Evolutionary conservation across 2,888 invertebrate genomes (phyloP).

Genomic region (Dichetophora obliterata): DNA sequence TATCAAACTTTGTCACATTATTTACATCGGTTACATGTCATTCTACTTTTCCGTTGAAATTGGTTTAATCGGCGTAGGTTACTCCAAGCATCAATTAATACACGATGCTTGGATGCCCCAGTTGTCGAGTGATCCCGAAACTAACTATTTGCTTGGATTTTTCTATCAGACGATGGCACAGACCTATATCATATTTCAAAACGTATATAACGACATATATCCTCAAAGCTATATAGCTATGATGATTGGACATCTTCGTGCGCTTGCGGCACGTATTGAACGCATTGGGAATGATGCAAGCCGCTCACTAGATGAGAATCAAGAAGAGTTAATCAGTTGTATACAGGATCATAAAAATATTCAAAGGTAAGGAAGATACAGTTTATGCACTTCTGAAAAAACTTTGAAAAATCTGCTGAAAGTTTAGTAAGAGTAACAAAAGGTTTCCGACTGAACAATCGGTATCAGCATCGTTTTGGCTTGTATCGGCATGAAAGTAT

Average conservation of each 20-base stretch:
- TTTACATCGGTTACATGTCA: constrained; percentile 41
- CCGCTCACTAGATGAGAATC: constrained; percentile 41
- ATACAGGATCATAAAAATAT: constrained; percentile 52
- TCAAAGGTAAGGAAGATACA: constrained; percentile 46
- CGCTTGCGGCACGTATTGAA: constrained; percentile 48
- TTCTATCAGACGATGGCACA: constrained; percentile 43
- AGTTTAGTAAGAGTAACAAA: too few relatives aligned
- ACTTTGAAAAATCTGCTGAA: too few relatives aligned
- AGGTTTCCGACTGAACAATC: too few relatives aligned
- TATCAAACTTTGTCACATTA: constrained; percentile 43
- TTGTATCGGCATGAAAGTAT: too few relatives aligned
- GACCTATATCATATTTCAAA: constrained; percentile 42
- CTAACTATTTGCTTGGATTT: constrained; percentile 44
- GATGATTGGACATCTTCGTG: constrained; percentile 49
- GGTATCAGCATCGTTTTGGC: too few relatives aligned
- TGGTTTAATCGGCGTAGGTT: constrained; percentile 46
- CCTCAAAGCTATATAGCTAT: constrained; percentile 49
- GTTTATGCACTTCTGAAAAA: too few relatives aligned
- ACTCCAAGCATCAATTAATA: constrained; percentile 40
- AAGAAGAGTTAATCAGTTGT: constrained; percentile 50
- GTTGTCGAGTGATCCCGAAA: constrained; percentile 39
- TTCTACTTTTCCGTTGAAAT: constrained; percentile 37
- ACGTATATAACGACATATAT: constrained; percentile 49
- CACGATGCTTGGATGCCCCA: constrained; percentile 51
- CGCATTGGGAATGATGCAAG: constrained; percentile 49